A percentile compares a stretch with the other conserved stretches of the same genome.
These are phyloP conservation scores for Monodelphis domestica DNA, from an alignment of 2,797 vertebrate species.

Conservation along the genomic window DNA sequence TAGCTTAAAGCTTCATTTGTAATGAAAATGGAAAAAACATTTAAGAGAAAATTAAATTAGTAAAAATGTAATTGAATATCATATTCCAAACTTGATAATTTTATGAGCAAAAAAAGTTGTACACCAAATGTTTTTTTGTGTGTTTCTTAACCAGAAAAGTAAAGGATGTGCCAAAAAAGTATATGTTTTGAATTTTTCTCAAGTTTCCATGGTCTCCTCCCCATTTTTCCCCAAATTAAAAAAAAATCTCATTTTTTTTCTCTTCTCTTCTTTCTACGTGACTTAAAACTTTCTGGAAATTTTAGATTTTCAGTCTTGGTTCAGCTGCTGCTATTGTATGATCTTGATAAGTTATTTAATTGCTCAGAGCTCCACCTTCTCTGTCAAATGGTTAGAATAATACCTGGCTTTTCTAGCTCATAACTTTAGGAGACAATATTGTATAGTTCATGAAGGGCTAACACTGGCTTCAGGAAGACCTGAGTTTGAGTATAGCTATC, in stretches of 20 bases:
- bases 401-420: background rate
- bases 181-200: background rate
- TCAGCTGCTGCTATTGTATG: background rate
- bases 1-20: background rate
- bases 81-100: background rate
- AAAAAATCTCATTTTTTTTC: background rate
- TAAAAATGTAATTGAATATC: background rate
- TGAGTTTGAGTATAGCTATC: background rate
- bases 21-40: background rate
- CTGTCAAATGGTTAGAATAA: background rate
- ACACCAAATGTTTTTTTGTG: background rate
- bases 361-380: background rate
- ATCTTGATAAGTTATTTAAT: background rate
- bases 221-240: background rate
- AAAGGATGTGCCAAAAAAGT: background rate
- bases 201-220: background rate
- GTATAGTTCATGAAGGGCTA: background rate
- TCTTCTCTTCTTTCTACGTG: background rate
- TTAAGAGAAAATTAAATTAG: background rate
- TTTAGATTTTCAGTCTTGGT: slow-evolving; percentile 16
- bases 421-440: background rate
- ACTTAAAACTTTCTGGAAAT: slow-evolving; percentile 20
- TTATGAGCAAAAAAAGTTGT: background rate
- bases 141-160: background rate
- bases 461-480: background rate